phyloP scores from a whole-genome alignment of 2,888 invertebrate genomes.

The Rhyacophila evoluta region DNA sequence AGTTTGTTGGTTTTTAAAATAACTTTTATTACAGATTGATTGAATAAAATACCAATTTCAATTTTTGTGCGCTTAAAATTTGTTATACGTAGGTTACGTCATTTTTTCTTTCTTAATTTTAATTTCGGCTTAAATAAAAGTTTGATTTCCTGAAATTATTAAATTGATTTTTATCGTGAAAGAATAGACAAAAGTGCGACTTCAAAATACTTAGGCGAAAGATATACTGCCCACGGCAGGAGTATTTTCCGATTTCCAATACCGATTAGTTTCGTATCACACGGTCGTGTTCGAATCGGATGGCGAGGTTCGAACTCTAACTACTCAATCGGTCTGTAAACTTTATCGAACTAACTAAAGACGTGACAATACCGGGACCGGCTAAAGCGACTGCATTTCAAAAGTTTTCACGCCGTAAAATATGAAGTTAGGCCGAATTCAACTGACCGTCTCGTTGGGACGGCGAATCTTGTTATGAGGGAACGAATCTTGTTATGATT shows the following conservation, averaged over 20 bases:
- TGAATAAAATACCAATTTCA: too few relatives aligned
- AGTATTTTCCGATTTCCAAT: conserved; percentile 2
- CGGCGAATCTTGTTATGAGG: neutral
- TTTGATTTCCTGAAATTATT: neutral
- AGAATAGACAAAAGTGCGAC: too few relatives aligned
- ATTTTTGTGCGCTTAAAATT: too few relatives aligned
- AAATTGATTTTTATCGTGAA: neutral
- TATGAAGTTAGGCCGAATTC: neutral
- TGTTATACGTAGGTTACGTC: too few relatives aligned
- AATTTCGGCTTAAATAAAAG: too few relatives aligned
- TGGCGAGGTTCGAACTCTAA: neutral
- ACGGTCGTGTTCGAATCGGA: neutral
- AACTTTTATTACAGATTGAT: too few relatives aligned
- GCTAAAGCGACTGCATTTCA: neutral
- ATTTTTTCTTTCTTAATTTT: too few relatives aligned
- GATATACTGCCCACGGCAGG: neutral
- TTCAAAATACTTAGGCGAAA: too few relatives aligned
- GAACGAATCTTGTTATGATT: neutral
- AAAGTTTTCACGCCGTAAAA: conserved; percentile 15
- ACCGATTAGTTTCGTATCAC: neutral
- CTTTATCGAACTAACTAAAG: conserved; percentile 16
- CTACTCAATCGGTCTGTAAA: conserved; percentile 10
- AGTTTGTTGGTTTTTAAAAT: too few relatives aligned
- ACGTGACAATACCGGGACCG: neutral
- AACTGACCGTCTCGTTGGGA: neutral